Conservation (phyloP, 2,113 vertebrate species). For the Pampusana beccarii region DNA sequence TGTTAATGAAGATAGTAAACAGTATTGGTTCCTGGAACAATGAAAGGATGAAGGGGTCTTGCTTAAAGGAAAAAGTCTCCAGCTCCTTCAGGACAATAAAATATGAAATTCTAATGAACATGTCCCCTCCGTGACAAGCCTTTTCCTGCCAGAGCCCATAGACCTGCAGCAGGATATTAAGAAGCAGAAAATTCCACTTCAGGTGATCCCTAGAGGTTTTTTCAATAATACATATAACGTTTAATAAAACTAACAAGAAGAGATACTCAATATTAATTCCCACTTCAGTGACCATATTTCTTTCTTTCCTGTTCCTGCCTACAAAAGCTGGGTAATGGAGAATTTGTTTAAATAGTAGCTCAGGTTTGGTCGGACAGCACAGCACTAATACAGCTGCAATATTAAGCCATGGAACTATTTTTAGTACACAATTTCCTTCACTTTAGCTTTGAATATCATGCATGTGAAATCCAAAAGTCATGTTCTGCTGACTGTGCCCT, state of each 20-base stretch:
- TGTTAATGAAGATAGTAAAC: not conserved
- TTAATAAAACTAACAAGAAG: constrained; percentile 49
- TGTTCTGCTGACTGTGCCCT: not conserved
- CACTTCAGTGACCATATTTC: constrained; percentile 4
- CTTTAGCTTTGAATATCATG: not conserved
- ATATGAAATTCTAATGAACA: not conserved
- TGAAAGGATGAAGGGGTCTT: not conserved
- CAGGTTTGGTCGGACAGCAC: not conserved
- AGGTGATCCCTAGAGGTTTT: constrained; percentile 2
- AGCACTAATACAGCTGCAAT: constrained; percentile 9
- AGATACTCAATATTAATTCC: not conserved
- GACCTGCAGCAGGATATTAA: constrained; percentile 57
- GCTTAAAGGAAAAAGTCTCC: not conserved
- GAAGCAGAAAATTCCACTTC: constrained; percentile 34
- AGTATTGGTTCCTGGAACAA: not conserved
- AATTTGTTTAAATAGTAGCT: not conserved
- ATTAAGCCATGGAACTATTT: not conserved
- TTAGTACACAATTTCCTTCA: constrained; percentile 27
- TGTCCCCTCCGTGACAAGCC: not conserved
- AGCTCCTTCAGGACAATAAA: not conserved
- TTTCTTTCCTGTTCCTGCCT: constrained; percentile 20
- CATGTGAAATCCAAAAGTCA: constrained; percentile 5
- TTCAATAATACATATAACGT: constrained; percentile 34
- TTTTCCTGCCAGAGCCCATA: constrained; percentile 23
- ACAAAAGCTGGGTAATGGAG: not conserved